These are phyloP conservation scores for Esperia sulphurella DNA, from an alignment of 2,888 invertebrate species.

Conservation along the genomic window DNA sequence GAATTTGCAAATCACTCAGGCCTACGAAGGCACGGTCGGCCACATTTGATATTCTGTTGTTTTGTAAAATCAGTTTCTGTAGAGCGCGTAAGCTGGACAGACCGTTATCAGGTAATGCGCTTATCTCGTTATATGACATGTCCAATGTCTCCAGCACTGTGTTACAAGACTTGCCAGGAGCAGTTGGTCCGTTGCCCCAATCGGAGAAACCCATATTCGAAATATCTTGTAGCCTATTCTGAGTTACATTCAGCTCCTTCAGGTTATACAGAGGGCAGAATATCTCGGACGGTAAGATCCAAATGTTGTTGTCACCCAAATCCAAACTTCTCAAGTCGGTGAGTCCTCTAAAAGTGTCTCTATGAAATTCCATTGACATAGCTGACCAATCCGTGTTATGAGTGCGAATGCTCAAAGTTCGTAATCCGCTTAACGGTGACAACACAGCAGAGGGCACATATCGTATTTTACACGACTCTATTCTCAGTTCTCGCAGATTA, in stretches of 20 bases:
- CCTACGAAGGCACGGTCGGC: conserved; percentile 87
- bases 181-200: conserved; percentile 83
- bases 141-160: conserved; percentile 84
- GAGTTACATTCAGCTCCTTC: conserved; percentile 84
- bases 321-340: conserved; percentile 83
- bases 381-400: conserved; percentile 90
- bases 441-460: conserved; percentile 85
- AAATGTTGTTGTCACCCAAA: conserved; percentile 87
- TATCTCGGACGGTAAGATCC: conserved; percentile 85
- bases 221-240: conserved; percentile 88
- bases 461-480: conserved; percentile 89
- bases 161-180: conserved; percentile 84
- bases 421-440: conserved; percentile 82
- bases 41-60: conserved; percentile 86
- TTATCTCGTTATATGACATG: conserved; percentile 86
- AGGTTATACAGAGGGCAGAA: conserved; percentile 86
- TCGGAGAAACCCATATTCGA: conserved; percentile 87
- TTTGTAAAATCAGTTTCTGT: conserved; percentile 84
- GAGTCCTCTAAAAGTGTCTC: conserved; percentile 85
- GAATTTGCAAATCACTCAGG: conserved; percentile 81
- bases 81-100: conserved; percentile 85
- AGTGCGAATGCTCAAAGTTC: conserved; percentile 83
- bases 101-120: conserved; percentile 84
- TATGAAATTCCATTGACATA: conserved; percentile 86
- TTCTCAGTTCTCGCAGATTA: conserved; percentile 82